These are phyloP conservation scores for Drosophila persimilis DNA, from an alignment of 1,140 invertebrate genomes.

Conservation along the genomic window DNA sequence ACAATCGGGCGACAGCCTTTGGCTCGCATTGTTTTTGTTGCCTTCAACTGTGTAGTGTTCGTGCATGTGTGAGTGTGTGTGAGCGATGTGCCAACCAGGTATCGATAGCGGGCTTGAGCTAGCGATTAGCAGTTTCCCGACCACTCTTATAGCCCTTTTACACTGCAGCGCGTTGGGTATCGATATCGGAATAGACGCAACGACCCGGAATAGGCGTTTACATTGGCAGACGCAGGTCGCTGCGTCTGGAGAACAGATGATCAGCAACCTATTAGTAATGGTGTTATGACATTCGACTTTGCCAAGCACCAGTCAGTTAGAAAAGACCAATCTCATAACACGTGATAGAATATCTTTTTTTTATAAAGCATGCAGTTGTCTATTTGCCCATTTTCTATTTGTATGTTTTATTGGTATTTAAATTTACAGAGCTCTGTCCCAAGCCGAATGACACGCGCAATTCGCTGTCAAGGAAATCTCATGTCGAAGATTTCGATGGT, in stretches of 20 bases:
- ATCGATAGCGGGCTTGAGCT: conserved; percentile 66
- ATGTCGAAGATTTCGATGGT: conserved; percentile 93
- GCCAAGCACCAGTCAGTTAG: no score
- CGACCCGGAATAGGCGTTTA: no score
- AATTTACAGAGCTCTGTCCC: conserved; percentile 91
- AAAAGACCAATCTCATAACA: no score
- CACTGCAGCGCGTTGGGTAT: no score
- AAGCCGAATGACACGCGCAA: conserved; percentile 90
- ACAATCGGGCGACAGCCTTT: conserved; percentile 31
- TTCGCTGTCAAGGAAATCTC: conserved; percentile 90
- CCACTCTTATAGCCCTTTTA: no score
- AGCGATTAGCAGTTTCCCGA: conserved; percentile 28
- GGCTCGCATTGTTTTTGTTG: conserved; percentile 51
- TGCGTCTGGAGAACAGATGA: no score
- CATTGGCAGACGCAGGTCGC: no score
- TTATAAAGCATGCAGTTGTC: no score
- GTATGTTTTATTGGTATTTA: conserved; percentile 1
- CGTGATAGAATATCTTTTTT: neutral
- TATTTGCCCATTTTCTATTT: no score
- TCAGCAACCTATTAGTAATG: no score
- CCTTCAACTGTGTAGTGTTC: conserved; percentile 30
- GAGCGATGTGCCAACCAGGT: conserved; percentile 48
- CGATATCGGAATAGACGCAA: no score
- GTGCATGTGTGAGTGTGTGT: conserved; percentile 13
- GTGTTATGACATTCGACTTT: no score